Base-by-base conservation (phyloP, 1,140 invertebrate species). In the Pomphorhynchus laevis region DNA sequence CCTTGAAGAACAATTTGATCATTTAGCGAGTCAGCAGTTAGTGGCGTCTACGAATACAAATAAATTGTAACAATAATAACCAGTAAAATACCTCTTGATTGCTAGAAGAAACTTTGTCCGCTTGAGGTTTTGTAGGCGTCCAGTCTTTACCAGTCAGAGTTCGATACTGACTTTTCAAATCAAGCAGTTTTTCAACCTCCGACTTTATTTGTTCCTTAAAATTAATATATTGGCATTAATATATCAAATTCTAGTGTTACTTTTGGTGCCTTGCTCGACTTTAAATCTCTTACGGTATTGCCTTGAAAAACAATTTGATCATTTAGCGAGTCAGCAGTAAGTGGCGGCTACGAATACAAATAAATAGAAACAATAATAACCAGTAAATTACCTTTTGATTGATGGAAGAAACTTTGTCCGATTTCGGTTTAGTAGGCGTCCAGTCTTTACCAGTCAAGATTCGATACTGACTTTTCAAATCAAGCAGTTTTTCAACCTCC, bases 401-500 rank as follows among this genome's bases (percentile, higher is more conserved):
- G n/a, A n/a, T n/a, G n/a, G n/a, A n/a, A n/a, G n/a, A n/a, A n/a
- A n/a, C n/a, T n/a, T n/a, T n/a, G n/a, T n/a, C n/a, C n/a, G n/a
- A n/a, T n/a, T n/a, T n/a, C n/a, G 34, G 11, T 21, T 38, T 16
- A 6, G 27, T 22, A 11, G 44, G 39, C 34, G 45, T 43, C 8
- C 50, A 41, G 38, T 73, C 70, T 31, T 62, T 58, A 4, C 70
- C 71, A 4, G 70, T 70, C 18, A 64, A 49, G 33, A 62, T 57
- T 58, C 79, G 79, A 51, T 71, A 84, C 39, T 73, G 63, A 1
- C 56, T 60, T 57, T 84, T 84, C 3, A 84, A 54, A 17, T 60
- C 55, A 41, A 77, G 54, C 22, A 82, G 57, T 38, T 58, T 56
- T 53, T 71, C 65, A n/a, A 77, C 71, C 49, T 66, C 70, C 11